phyloP scores from a whole-genome alignment of 2,797 vertebrate genomes.

The Miopithecus talapoin region DNA sequence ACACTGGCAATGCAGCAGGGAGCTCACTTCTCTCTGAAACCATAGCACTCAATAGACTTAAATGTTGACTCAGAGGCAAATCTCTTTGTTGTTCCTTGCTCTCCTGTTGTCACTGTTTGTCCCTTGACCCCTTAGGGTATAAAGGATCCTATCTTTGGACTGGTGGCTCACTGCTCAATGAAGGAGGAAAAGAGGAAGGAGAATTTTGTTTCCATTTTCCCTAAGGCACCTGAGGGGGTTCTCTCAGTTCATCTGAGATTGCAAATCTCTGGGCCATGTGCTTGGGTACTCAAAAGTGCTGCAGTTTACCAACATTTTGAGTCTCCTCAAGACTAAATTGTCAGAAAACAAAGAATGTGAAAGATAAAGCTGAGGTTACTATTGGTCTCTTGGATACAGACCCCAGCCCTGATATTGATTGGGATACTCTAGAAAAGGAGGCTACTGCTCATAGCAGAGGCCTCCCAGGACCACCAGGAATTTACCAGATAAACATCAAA shows the following conservation, averaged over 20 bases:
- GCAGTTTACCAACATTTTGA: not conserved
- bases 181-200: not conserved
- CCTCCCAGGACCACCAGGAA: not conserved
- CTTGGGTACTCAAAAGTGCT: not conserved
- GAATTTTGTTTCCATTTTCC: not conserved
- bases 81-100: not conserved
- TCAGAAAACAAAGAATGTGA: not conserved
- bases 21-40: not conserved
- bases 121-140: not conserved
- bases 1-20: rapidly evolving
- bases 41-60: not conserved
- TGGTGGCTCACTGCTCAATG: not conserved
- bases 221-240: not conserved
- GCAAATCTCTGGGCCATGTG: not conserved
- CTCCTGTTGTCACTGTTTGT: not conserved
- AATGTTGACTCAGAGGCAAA: not conserved
- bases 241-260: not conserved
- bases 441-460: not conserved
- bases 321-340: not conserved
- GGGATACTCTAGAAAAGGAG: not conserved
- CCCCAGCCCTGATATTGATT: not conserved
- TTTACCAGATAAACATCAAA: not conserved
- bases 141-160: not conserved
- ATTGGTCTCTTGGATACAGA: not conserved
- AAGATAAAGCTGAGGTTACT: not conserved